A percentile compares a stretch with the other conserved stretches of the same genome.
phyloP scores from a whole-genome alignment of 2,888 invertebrate genomes.

The Syrista parreyssii region DNA sequence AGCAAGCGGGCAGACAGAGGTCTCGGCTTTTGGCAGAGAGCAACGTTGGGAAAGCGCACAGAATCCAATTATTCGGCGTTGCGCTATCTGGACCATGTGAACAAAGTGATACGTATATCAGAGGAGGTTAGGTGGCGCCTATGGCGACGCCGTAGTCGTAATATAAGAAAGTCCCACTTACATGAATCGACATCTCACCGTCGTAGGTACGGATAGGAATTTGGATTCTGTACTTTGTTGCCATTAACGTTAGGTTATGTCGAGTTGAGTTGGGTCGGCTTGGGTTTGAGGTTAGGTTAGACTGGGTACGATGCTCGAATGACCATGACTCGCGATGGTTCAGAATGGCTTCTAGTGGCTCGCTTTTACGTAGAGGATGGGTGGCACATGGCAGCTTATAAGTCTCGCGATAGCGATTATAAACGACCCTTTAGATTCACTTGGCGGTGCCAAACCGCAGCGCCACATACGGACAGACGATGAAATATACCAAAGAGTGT shows the following conservation, averaged over 20 bases:
- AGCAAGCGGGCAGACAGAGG: slow-evolving; percentile 1
- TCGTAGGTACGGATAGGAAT: neutral
- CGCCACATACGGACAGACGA: slow-evolving; percentile 5
- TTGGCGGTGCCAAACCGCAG: slow-evolving; percentile 21
- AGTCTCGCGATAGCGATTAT: slow-evolving; percentile 24
- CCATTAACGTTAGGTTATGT: neutral
- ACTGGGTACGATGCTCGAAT: neutral
- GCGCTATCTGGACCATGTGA: slow-evolving; percentile 1
- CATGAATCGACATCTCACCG: neutral
- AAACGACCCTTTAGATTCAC: slow-evolving; percentile 22
- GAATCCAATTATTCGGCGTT: slow-evolving; percentile 9
- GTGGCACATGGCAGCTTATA: slow-evolving; percentile 16
- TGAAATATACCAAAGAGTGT: neutral
- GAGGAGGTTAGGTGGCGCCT: neutral
- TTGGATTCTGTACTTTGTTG: neutral
- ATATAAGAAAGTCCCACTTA: neutral
- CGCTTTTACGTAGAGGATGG: neutral
- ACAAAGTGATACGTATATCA: slow-evolving; percentile 16
- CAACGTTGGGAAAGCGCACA: neutral
- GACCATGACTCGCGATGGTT: neutral
- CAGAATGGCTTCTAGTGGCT: neutral
- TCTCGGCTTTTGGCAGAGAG: neutral
- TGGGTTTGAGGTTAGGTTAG: neutral
- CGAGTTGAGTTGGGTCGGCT: neutral
- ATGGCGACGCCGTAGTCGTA: neutral